A percentile compares a stretch with the other conserved stretches of the same genome.
Conservation (phyloP, 1,140 invertebrate species). For the Listronotus oregonensis region DNA sequence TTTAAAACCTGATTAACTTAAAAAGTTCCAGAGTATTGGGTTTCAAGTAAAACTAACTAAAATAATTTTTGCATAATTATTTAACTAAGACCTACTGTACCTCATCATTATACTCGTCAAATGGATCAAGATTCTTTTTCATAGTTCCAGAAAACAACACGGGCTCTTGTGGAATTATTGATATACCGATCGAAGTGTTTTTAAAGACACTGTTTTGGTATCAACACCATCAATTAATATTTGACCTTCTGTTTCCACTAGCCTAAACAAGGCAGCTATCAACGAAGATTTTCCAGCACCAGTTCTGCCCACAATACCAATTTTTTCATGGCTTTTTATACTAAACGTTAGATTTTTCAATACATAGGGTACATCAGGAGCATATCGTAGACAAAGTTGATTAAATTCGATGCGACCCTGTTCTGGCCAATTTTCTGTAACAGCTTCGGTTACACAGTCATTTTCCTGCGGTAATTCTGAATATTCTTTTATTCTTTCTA, state of each 20-base stretch:
- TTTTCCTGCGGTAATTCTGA: slow-evolving; percentile 42
- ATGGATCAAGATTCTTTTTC: slow-evolving; percentile 58
- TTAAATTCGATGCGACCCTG: slow-evolving; percentile 39
- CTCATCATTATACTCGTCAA: too few species aligned
- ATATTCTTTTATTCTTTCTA: slow-evolving; percentile 63
- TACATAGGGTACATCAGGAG: slow-evolving; percentile 66
- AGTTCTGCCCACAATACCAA: slow-evolving; percentile 52
- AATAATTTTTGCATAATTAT: too few species aligned
- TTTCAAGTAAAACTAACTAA: too few species aligned
- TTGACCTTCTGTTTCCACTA: slow-evolving; percentile 70
- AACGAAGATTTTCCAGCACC: slow-evolving; percentile 78
- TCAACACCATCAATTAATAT: slow-evolving; percentile 76
- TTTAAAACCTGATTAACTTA: too few species aligned
- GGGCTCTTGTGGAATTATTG: slow-evolving; percentile 54
- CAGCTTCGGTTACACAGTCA: slow-evolving; percentile 52
- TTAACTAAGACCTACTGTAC: too few species aligned
- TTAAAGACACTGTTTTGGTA: slow-evolving; percentile 66
- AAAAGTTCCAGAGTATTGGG: too few species aligned
- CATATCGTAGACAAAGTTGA: slow-evolving; percentile 71
- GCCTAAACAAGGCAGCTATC: slow-evolving; percentile 72
- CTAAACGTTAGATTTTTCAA: slow-evolving; percentile 67
- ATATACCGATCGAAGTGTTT: slow-evolving; percentile 72
- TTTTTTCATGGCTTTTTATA: slow-evolving; percentile 68
- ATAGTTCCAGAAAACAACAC: slow-evolving; percentile 81
- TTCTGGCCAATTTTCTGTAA: slow-evolving; percentile 53